Evolutionary conservation across 1,140 invertebrate genomes (phyloP), one percentile per base, ranked within the genome.

Genomic region (Ceratoteleas bidentatus): DNA sequence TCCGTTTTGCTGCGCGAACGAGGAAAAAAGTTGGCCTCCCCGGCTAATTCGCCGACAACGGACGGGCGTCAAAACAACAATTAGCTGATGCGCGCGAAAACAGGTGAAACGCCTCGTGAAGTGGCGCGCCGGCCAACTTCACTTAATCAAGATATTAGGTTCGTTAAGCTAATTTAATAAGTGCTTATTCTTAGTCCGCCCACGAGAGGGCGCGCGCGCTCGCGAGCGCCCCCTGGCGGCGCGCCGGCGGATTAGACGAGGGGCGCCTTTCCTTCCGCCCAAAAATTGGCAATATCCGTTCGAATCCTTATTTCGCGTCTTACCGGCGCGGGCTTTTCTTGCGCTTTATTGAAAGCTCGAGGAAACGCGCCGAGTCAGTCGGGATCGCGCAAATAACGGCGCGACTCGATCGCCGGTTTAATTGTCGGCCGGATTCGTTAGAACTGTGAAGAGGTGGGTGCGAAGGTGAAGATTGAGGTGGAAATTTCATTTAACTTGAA

Each of bases 241-340:
- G 45, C n/a, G 7, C 36, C 54, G 16, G 5, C 38, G 36, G 72
- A 75, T 76, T 61, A 60, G 64, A 84, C 75, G 78, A 72, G 64
- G 83, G 65, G 81, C 52, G 65, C 65, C 75, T 70, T 78, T 84
- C 76, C 84, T 86, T 87, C 84, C 86, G 85, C 60, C 75, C 72
- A 78, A 86, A 85, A 87, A 88, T 88, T 88, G 86, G 79, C 86
- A 88, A 88, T 88, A 87, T 88, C 87, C 87, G 85, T 79, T 81
- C 79, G 75, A 83, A 77, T 86, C 81, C 85, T 87, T 88, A 86
- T 85, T 88, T 85, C 75, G 65, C 82, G 81, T 86, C 81, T 83
- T 83, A 62, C 81, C 72, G 47, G 53, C 33, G 58, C 50, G 61
- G 61, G 38, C 58, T 54, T 78, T 58, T 56, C 57, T 60, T 57